Evolutionary conservation across 2,113 vertebrate genomes (phyloP).

Genomic region (Atherinomorus stipes): DNA sequence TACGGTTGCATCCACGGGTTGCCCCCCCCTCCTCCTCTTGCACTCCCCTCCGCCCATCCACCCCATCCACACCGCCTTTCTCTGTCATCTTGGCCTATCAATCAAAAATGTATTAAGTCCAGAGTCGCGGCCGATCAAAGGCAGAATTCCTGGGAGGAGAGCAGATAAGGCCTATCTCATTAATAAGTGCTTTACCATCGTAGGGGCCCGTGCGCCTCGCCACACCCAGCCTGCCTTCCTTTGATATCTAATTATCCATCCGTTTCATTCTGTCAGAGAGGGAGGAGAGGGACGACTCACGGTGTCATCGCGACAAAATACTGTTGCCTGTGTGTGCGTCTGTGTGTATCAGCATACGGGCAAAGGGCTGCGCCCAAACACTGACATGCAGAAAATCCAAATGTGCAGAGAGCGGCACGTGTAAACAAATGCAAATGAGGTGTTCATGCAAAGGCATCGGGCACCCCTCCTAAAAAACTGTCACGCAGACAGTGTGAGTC

Average conservation of each 20-base stretch:
- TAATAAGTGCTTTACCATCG: constrained; percentile 88
- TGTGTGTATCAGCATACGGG: constrained; percentile 56
- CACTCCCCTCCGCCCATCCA: constrained; percentile 58
- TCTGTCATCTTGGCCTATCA: constrained; percentile 87
- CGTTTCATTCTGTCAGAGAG: constrained; percentile 82
- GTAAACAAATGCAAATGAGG: constrained; percentile 80
- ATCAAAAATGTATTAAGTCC: constrained; percentile 89
- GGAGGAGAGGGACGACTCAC: constrained; percentile 73
- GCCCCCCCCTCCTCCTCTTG: constrained; percentile 38
- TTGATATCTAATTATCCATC: constrained; percentile 89
- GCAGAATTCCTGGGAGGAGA: constrained; percentile 87
- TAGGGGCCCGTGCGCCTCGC: constrained; percentile 75
- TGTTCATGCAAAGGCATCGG: constrained; percentile 41
- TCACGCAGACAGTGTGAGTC: constrained; percentile 32
- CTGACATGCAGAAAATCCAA: constrained; percentile 68
- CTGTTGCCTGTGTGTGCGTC: constrained; percentile 51
- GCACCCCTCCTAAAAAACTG: constrained; percentile 48
- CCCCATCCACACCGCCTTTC: constrained; percentile 72
- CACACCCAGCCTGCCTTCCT: constrained; percentile 84
- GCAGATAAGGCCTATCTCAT: constrained; percentile 88
- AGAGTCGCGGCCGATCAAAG: constrained; percentile 86
- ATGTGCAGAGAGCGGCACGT: constrained; percentile 62
- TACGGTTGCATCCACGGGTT: constrained; percentile 70
- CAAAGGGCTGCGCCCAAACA: constrained; percentile 59
- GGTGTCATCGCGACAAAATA: constrained; percentile 73